phyloP scores from a whole-genome alignment of 2,113 vertebrate species.

The Sylvietta virens region DNA sequence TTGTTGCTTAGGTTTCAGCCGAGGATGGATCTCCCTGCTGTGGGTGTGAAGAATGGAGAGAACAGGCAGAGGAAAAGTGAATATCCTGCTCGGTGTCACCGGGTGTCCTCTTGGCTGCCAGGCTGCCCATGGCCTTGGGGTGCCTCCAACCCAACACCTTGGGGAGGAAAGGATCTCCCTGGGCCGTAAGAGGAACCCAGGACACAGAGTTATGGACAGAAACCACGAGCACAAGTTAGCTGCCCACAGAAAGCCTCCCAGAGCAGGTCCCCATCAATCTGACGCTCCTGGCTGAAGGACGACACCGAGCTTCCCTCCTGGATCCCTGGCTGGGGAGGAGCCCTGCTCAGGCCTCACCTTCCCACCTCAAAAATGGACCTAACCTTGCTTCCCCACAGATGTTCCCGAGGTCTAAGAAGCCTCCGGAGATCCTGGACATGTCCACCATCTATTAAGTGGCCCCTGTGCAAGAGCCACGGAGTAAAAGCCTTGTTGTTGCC shows the following conservation, averaged over 20 bases:
- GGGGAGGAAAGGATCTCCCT: background rate
- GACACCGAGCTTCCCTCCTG: fast-evolving
- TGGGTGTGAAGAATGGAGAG: background rate
- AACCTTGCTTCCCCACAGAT: background rate
- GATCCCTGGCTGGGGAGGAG: background rate
- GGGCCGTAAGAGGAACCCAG: fast-evolving
- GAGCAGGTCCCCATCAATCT: too few species aligned
- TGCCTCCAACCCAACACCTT: background rate
- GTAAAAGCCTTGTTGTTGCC: fast-evolving
- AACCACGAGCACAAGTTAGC: background rate
- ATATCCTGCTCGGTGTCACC: fast-evolving
- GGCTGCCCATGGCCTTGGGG: background rate
- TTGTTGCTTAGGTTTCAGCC: background rate
- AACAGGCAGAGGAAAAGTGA: background rate
- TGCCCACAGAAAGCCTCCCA: fast-evolving
- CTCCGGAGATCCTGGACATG: fast-evolving
- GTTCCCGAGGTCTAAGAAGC: background rate
- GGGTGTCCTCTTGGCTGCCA: background rate
- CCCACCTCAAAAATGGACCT: background rate
- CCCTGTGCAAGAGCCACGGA: background rate
- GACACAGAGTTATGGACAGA: fast-evolving
- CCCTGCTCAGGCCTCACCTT: background rate
- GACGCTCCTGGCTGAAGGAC: fast-evolving
- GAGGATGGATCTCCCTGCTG: background rate
- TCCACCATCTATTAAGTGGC: fast-evolving